phyloP scores from a whole-genome alignment of 2,888 invertebrate genomes.

The Epirrhoe tristata region DNA sequence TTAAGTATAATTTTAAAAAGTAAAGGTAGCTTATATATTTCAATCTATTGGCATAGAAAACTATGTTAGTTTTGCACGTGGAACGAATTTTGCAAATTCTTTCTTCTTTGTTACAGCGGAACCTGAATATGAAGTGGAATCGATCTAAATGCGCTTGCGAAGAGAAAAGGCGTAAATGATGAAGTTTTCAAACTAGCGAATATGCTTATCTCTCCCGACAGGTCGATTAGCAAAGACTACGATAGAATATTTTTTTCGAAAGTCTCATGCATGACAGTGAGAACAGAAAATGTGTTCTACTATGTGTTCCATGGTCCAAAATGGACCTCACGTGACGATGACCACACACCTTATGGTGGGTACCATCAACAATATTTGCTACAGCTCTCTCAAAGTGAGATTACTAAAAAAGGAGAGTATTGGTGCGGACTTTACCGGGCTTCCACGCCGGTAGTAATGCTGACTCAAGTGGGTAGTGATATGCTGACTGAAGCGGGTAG shows the following conservation, averaged over 20 bases:
- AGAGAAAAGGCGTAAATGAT: slow-evolving; percentile 45
- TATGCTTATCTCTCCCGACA: neutral
- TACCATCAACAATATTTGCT: neutral
- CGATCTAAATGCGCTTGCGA: slow-evolving; percentile 77
- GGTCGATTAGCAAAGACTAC: neutral
- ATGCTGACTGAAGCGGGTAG: slow-evolving; percentile 22
- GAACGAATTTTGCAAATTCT: slow-evolving; percentile 45
- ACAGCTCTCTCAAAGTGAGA: neutral
- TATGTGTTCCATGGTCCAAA: neutral
- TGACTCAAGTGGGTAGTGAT: slow-evolving; percentile 15
- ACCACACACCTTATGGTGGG: no score
- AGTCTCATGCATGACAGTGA: neutral
- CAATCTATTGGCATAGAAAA: neutral
- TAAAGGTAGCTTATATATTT: no score
- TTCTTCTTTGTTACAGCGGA: slow-evolving; percentile 75
- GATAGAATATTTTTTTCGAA: neutral
- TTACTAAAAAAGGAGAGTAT: neutral
- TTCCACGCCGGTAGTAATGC: neutral
- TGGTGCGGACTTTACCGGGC: neutral
- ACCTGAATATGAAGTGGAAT: slow-evolving; percentile 80
- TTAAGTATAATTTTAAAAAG: no score
- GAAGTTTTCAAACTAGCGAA: slow-evolving; percentile 10
- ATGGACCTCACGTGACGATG: neutral
- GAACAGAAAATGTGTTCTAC: neutral
- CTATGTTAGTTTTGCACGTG: neutral